These are phyloP conservation scores for Drosophila parabipectinata DNA, from an alignment of 1,140 invertebrate species.

Conservation along the genomic window DNA sequence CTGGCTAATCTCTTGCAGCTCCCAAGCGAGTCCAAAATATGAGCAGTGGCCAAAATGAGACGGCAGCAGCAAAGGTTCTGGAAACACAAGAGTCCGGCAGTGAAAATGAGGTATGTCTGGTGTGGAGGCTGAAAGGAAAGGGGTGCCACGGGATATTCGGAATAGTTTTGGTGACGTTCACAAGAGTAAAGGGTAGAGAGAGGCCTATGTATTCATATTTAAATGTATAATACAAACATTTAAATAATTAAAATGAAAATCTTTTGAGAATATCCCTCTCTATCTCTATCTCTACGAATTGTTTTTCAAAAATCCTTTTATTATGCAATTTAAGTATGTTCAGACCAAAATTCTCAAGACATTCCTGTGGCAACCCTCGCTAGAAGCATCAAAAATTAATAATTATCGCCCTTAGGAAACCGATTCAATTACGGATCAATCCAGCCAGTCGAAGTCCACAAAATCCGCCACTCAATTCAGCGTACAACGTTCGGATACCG, in stretches of 20 bases:
- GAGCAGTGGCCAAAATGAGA: conserved; percentile 83
- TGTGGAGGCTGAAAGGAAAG: not conserved
- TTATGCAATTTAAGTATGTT: not conserved
- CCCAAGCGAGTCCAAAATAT: conserved; percentile 71
- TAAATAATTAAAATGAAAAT: no score
- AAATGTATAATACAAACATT: no score
- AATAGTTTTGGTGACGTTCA: not conserved
- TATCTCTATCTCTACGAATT: no score
- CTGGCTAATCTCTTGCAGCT: conserved; percentile 42
- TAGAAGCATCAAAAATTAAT: not conserved
- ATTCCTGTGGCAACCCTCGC: not conserved
- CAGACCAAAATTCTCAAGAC: no score
- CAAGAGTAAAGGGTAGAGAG: no score
- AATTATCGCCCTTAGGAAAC: conserved; percentile 57
- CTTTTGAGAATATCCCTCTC: no score
- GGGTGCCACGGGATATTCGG: not conserved
- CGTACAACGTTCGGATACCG: conserved; percentile 79
- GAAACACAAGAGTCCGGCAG: conserved; percentile 76
- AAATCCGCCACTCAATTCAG: conserved; percentile 81
- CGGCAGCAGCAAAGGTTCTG: conserved; percentile 80
- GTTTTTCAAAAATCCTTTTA: no score
- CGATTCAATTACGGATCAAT: conserved; percentile 76
- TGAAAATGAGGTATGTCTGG: conserved; percentile 76
- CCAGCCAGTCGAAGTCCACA: conserved; percentile 72
- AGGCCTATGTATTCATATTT: no score